Percentiles rank a stretch among this genome's conserved stretches.
Conservation (phyloP, 2,797 vertebrate genomes). For the Myotis myotis region DNA sequence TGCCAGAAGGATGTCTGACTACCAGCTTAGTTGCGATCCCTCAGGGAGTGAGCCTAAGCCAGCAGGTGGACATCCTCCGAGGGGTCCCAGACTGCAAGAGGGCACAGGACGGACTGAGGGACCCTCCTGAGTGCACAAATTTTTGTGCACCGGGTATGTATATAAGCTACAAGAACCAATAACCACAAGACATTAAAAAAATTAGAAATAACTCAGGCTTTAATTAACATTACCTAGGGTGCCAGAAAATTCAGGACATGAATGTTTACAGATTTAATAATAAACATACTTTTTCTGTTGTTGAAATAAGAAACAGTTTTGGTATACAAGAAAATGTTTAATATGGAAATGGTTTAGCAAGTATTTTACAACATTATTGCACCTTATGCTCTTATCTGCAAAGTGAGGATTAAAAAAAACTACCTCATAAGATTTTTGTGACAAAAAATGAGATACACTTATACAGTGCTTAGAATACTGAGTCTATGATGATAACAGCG, state of each 20-base stretch:
- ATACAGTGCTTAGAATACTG: constrained; percentile 15
- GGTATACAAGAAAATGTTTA: neutral
- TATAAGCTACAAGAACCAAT: neutral
- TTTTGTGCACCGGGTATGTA: too few species aligned
- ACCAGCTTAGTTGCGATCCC: too few species aligned
- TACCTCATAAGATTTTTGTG: neutral
- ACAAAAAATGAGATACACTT: neutral
- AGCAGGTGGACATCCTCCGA: too few species aligned
- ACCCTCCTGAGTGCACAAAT: too few species aligned
- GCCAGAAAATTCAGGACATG: constrained; percentile 10
- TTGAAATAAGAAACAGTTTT: constrained; percentile 30
- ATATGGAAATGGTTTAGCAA: neutral
- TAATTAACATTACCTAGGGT: neutral
- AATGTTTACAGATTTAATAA: constrained; percentile 37
- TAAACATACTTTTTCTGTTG: neutral
- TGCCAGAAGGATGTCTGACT: too few species aligned
- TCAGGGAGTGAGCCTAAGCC: too few species aligned
- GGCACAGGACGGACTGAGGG: too few species aligned
- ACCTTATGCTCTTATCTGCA: neutral
- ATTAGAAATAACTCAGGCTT: neutral
- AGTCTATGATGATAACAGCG: neutral
- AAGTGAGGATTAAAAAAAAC: neutral
- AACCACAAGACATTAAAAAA: neutral
- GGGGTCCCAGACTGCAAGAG: too few species aligned
- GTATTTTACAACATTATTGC: neutral